Percentiles rank a stretch among this genome's conserved stretches.
These are phyloP conservation scores for Bubo bubo DNA, from an alignment of 2,113 vertebrate species.

Conservation along the genomic window DNA sequence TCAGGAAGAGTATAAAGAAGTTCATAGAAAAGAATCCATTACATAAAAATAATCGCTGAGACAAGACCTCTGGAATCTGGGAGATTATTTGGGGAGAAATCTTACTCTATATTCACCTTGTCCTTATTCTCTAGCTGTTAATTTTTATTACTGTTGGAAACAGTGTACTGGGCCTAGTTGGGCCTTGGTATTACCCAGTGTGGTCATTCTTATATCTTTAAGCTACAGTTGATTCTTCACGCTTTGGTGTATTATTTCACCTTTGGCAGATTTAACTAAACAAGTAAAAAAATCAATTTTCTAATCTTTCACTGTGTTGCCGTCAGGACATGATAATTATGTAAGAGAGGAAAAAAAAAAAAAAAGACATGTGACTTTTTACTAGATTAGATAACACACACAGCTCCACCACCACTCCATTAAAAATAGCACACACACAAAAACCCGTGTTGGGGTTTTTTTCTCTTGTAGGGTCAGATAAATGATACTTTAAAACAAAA, in stretches of 20 bases:
- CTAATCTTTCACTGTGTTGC: neutral
- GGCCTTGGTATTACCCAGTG: neutral
- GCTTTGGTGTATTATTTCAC: neutral
- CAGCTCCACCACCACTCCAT: neutral
- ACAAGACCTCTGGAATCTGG: neutral
- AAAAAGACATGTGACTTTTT: neutral
- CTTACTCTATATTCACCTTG: neutral
- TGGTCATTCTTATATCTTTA: neutral
- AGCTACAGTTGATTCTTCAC: neutral
- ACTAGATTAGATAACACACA: constrained; percentile 23
- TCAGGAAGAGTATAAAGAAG: neutral
- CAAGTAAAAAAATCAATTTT: neutral
- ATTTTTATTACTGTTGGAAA: neutral
- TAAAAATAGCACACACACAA: neutral
- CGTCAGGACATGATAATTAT: neutral
- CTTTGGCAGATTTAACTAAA: neutral
- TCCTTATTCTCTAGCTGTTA: neutral
- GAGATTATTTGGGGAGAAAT: neutral
- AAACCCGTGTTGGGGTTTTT: neutral
- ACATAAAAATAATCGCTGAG: neutral
- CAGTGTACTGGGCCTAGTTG: neutral
- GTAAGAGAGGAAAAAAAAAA: neutral
- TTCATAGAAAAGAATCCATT: neutral
- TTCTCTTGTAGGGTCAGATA: neutral
- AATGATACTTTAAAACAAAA: neutral